phyloP scores from a whole-genome alignment of 1,140 invertebrate genomes.

The Ceratina australensis region DNA sequence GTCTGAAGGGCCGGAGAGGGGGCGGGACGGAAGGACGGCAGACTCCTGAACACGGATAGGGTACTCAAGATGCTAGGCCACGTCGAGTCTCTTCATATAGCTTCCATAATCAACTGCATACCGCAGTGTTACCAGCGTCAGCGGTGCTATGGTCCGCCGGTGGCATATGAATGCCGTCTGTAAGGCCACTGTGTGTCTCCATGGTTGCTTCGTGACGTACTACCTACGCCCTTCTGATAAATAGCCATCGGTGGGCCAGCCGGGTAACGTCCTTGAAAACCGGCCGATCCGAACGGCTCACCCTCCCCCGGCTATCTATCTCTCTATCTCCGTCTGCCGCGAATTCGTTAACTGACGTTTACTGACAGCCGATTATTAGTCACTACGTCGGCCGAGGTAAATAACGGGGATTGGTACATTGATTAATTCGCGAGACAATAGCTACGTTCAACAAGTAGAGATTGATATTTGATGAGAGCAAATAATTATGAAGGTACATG shows the following conservation, averaged over 20 bases:
- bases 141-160: slow-evolving; percentile 62
- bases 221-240: neutral
- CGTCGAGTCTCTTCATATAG: slow-evolving; percentile 73
- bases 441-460: slow-evolving; percentile 46
- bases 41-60: slow-evolving; percentile 62
- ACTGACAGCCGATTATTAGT: slow-evolving; percentile 32
- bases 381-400: slow-evolving; percentile 17
- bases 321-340: too few relatives aligned
- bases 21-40: slow-evolving; percentile 8
- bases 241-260: too few relatives aligned
- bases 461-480: slow-evolving; percentile 30
- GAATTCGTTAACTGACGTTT: slow-evolving; percentile 19
- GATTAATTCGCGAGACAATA: slow-evolving; percentile 34
- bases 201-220: neutral
- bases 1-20: slow-evolving; percentile 48
- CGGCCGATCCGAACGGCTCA: neutral
- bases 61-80: slow-evolving; percentile 74
- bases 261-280: neutral
- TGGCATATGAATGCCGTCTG: slow-evolving; percentile 69
- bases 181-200: slow-evolving; percentile 25
- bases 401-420: slow-evolving; percentile 27
- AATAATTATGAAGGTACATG: slow-evolving; percentile 37
- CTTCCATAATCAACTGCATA: slow-evolving; percentile 75
- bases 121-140: slow-evolving; percentile 71
- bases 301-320: neutral